Base-by-base conservation (phyloP, 2,888 invertebrate genomes). In the Erebia ligea region DNA sequence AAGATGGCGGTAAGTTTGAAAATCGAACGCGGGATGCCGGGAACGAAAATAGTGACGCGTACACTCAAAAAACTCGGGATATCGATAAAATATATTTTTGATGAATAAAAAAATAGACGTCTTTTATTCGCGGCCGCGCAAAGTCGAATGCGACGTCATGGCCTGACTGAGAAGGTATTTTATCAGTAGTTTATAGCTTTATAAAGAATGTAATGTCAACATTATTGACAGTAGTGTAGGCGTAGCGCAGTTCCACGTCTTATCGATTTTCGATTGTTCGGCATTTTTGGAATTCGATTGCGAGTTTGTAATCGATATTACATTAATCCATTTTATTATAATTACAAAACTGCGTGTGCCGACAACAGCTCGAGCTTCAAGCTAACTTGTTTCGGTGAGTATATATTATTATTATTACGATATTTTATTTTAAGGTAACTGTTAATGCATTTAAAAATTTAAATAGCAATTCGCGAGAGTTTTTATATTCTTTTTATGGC, bases 201-300 rank as follows among this genome's bases (percentile, higher is more conserved):
- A 73, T 77, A 76, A 80, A 78, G 78, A 79, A 78, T 80, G 77
- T 79, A 77, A 79, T 82, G 78, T 80, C 79, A 79, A 80, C 75
- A 78, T 70, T 78, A 76, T 73, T 76, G 72, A 73, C 73, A 77
- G 72, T 77, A 76, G 70, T 77, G 77, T 68, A 66, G 69, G 70
- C 76, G 77, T 68, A 66, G 69, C 67, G 71, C 65, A 65, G 58
- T 61, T 42, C 15, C 54, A 72, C 25, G 68, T 56, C 56, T 74
- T 83, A 81, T 84, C 82, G 82, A 84, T 83, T 84, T 81, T 79
- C 76, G 79, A 78, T 69, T 72, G 54, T 54, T 72, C 58, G 25
- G 74, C 70, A 67, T 74, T 69, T 67, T 67, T 40, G 48, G 67
- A 75, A 75, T 69, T 65, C 59, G 59, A 67, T 66, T 50, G 45